Conservation (phyloP, 2,113 vertebrate genomes). For the Dissostichus mawsoni region DNA sequence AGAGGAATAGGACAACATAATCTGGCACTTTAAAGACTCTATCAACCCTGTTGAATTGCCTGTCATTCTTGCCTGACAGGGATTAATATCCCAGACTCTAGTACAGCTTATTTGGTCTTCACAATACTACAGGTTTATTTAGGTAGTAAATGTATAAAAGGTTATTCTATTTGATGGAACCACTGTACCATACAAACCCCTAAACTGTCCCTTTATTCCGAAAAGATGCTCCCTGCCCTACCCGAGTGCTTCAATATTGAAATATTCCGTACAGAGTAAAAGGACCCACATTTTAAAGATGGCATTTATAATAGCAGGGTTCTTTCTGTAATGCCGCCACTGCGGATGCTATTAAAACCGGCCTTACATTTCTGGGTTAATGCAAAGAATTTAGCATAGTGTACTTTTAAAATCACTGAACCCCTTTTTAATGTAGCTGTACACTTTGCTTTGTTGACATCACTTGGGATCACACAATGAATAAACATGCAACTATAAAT, state of each 20-base stretch:
- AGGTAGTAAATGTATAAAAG: slow-evolving; percentile 54
- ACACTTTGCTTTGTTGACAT: slow-evolving; percentile 21
- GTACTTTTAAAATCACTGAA: slow-evolving; percentile 21
- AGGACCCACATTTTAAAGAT: slow-evolving; percentile 32
- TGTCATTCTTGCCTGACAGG: slow-evolving; percentile 47
- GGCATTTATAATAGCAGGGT: slow-evolving; percentile 8
- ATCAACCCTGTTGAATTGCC: slow-evolving; percentile 32
- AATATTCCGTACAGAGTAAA: background rate
- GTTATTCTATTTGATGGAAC: slow-evolving; percentile 63
- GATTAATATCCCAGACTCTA: slow-evolving; percentile 33
- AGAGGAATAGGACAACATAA: slow-evolving; percentile 57
- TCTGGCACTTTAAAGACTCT: slow-evolving; percentile 54
- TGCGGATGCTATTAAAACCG: slow-evolving; percentile 5
- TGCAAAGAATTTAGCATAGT: slow-evolving; percentile 1
- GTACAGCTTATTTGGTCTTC: slow-evolving; percentile 24
- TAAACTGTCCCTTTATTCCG: slow-evolving; percentile 48
- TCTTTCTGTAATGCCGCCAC: background rate
- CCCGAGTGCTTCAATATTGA: slow-evolving; percentile 19
- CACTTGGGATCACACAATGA: slow-evolving; percentile 12
- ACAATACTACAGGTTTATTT: slow-evolving; percentile 29
- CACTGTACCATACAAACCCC: slow-evolving; percentile 58
- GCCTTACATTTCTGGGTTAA: slow-evolving; percentile 8
- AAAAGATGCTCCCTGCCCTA: slow-evolving; percentile 56
- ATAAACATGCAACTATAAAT: slow-evolving; percentile 15
- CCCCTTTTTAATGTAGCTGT: slow-evolving; percentile 9